phyloP scores from a whole-genome alignment of 92 coral and sea anemone species.

The Epizoanthus ramosus region DNA sequence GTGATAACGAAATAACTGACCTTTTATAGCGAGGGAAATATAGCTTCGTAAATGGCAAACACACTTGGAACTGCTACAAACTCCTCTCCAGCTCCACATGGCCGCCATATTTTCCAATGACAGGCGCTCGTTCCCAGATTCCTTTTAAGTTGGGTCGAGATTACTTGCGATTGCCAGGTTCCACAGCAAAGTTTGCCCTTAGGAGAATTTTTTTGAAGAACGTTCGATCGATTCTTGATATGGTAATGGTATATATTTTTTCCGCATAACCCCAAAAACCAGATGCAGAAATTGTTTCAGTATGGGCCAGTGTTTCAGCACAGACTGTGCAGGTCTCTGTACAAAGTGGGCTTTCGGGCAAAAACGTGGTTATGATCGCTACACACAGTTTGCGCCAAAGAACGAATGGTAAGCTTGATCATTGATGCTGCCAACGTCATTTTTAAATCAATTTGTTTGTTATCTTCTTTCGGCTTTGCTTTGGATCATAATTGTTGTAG shows the following conservation, averaged over 20 bases:
- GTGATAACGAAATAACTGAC: not conserved
- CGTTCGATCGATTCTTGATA: not conserved
- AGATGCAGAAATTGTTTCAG: constrained; percentile 47
- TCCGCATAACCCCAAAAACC: constrained; percentile 18
- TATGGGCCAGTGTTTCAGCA: constrained; percentile 99
- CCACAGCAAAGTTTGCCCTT: constrained; percentile 5
- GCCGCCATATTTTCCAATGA: too few relatives aligned
- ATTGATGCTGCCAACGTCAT: not conserved
- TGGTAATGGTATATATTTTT: constrained; percentile 36
- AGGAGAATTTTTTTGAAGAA: not conserved
- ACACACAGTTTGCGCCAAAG: constrained; percentile 94
- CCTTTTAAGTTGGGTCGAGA: too few relatives aligned
- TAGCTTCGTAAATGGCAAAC: constrained; percentile 24
- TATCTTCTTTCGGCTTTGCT: not conserved
- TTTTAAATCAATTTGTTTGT: not conserved
- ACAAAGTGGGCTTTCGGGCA: constrained; percentile 84
- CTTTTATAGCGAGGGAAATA: not conserved
- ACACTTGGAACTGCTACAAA: not conserved
- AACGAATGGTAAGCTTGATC: constrained; percentile 70
- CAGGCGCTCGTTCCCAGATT: not conserved
- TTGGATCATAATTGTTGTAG: not conserved
- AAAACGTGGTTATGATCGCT: constrained; percentile 96
- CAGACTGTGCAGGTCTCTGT: constrained; percentile 91
- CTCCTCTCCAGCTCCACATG: constrained; percentile 29
- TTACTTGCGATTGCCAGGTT: constrained; percentile 14